A percentile compares a stretch with the other conserved stretches of the same genome.
Conservation (phyloP, 2,797 vertebrate genomes). For the Apogon hyalosoma region DNA sequence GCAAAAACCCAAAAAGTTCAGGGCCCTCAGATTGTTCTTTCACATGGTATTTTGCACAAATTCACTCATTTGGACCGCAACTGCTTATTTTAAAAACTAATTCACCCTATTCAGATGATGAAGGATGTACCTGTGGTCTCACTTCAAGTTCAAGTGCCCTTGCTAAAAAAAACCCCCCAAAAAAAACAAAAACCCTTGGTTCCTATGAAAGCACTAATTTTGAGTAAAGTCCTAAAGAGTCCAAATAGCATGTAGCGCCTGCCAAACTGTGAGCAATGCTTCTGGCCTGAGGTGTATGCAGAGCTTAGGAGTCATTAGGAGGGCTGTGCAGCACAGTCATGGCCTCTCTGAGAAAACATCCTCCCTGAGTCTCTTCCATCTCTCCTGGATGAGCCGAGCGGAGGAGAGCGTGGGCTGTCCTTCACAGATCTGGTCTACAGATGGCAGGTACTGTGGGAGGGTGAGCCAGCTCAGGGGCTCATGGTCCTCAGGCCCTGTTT, state of each 20-base stretch:
- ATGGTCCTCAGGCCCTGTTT: conserved; percentile 94
- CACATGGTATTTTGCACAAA: conserved; percentile 40
- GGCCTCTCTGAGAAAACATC: conserved; percentile 59
- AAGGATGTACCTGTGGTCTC: conserved; percentile 76
- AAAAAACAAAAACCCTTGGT: conserved; percentile 11
- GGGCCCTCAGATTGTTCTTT: conserved; percentile 7
- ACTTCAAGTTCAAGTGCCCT: conserved; percentile 80
- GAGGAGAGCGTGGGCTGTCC: conserved; percentile 15
- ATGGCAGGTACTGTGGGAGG: conserved; percentile 37
- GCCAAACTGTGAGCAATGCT: conserved; percentile 56
- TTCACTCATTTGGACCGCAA: conserved; percentile 42
- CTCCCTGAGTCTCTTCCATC: conserved; percentile 54
- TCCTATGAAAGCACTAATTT: conserved; percentile 46
- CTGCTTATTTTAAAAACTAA: conserved; percentile 50
- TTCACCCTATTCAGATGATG: conserved; percentile 60
- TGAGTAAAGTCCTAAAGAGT: conserved; percentile 44
- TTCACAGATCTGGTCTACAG: conserved; percentile 48
- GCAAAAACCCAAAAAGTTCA: conserved; percentile 18
- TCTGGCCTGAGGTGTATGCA: conserved; percentile 61
- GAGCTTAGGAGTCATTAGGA: conserved; percentile 66
- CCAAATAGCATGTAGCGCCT: conserved; percentile 42
- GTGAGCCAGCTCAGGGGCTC: conserved; percentile 72
- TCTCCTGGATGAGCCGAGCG: conserved; percentile 36
- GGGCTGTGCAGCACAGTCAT: conserved; percentile 37
- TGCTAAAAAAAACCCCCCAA: conserved; percentile 36